Conservation (phyloP, 2,113 vertebrate genomes). For the Aix galericulata region DNA sequence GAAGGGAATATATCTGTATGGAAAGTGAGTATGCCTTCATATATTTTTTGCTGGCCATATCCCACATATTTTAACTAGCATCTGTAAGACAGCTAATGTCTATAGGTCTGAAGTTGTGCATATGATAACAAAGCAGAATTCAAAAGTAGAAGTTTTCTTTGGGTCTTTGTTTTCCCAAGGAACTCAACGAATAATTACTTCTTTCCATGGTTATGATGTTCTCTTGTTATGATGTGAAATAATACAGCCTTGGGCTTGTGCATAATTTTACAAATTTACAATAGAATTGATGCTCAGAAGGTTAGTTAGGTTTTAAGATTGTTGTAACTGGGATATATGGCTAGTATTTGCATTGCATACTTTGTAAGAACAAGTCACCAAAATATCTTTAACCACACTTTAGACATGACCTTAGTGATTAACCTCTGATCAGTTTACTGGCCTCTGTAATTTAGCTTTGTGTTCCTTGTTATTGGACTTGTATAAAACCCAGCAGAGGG, state of each 20-base stretch:
- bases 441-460: conserved; percentile 1
- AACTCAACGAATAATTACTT: neutral
- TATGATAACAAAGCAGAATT: neutral
- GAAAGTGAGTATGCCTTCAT: neutral
- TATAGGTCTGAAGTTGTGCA: neutral
- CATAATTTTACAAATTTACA: neutral
- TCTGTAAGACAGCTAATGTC: neutral
- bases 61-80: neutral
- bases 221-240: neutral
- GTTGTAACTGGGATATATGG: neutral
- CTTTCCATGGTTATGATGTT: neutral
- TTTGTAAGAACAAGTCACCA: neutral
- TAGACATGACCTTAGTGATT: neutral
- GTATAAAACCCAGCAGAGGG: neutral
- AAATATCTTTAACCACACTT: neutral
- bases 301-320: neutral
- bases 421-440: neutral
- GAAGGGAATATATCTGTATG: neutral
- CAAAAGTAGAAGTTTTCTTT: neutral
- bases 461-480: neutral
- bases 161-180: neutral
- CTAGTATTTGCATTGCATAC: neutral
- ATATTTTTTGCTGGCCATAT: neutral
- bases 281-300: neutral
- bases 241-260: neutral